A percentile compares a stretch with the other conserved stretches of the same genome.
phyloP scores from a whole-genome alignment of 1,140 invertebrate genomes.

The Pseudomyrmex cubaensis region DNA sequence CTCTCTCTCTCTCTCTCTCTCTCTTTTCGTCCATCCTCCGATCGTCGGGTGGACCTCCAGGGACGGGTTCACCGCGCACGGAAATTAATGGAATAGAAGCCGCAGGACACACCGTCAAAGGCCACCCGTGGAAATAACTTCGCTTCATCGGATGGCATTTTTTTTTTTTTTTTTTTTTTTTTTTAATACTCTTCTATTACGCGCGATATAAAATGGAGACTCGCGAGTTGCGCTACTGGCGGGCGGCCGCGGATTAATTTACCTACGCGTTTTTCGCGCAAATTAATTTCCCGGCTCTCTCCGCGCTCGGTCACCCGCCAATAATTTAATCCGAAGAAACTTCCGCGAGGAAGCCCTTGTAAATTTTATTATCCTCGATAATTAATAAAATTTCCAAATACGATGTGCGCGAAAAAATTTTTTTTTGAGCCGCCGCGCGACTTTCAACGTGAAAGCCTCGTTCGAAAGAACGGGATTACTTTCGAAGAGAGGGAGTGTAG shows the following conservation, averaged over 20 bases:
- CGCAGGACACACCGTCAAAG: neutral
- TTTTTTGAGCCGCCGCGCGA: no score
- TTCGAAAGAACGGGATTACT: neutral
- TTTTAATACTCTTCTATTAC: neutral
- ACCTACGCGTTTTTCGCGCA: neutral
- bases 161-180: neutral
- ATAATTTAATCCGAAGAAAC: conserved; percentile 4
- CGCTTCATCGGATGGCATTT: neutral
- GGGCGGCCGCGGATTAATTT: neutral
- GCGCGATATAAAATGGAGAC: neutral
- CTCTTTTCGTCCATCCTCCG: conserved; percentile 10
- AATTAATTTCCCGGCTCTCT: neutral
- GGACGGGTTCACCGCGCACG: neutral
- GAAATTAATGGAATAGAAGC: conserved; percentile 18
- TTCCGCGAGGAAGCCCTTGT: neutral
- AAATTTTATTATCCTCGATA: neutral
- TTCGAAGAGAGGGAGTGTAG: neutral
- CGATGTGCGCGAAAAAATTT: no score
- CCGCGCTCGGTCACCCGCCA: neutral
- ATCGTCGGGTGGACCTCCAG: conserved; percentile 7
- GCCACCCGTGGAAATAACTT: conserved; percentile 7
- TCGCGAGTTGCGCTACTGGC: neutral
- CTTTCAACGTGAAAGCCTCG: neutral
- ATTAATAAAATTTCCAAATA: neutral
- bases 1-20: neutral